Base-by-base conservation (phyloP, 2,797 vertebrate species). In the Somateria mollissima region DNA sequence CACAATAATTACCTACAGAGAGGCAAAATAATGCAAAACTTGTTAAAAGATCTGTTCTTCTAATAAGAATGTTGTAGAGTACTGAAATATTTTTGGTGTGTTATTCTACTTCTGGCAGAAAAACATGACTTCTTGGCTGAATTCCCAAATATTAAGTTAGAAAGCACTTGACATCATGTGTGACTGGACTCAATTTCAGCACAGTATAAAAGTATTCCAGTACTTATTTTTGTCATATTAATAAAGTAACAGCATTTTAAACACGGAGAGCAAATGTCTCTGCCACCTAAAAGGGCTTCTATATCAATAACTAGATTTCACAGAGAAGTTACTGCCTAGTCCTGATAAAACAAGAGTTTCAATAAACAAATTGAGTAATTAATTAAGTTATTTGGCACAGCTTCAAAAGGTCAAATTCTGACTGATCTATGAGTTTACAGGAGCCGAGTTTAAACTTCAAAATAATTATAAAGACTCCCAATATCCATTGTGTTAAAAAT, bases 61-160 rank as follows among this genome's bases (percentile, higher is more conserved):
- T 96, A 94, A 92, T 96, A 95, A 95, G 83, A 95, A 81, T 90
- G 22, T 36, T 92, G 47, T 62, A 12, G 43, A 91, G 66, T 81
- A 77, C 28, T 83, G 57, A 97, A 97, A 95, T 96, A 97, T 85
- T 96, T 95, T 71, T 62, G 58, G 56, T 95, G 89, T 95, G 56
- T 73, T 97, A 91, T 93, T 95, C 74, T 79, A 84, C 62, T 94
- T 91, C 28, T 94, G 87, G 83, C 61, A 96, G 64, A 88, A 95
- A 96, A 94, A 84, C 81, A 89, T 11, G 43, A 70, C 24, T 95
- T 75, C 65, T 95, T 97, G 90, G 92, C 72, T 72, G 78, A 86
- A 92, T 86, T 84, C 43, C 94, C 72, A 87, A 79, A 69, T 67
- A 89, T 15, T 82, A 69, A 64, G 37, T 73, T 58, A 97, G 62